Evolutionary conservation across 2,113 vertebrate genomes (phyloP).

Genomic region (Grantiella picta): DNA sequence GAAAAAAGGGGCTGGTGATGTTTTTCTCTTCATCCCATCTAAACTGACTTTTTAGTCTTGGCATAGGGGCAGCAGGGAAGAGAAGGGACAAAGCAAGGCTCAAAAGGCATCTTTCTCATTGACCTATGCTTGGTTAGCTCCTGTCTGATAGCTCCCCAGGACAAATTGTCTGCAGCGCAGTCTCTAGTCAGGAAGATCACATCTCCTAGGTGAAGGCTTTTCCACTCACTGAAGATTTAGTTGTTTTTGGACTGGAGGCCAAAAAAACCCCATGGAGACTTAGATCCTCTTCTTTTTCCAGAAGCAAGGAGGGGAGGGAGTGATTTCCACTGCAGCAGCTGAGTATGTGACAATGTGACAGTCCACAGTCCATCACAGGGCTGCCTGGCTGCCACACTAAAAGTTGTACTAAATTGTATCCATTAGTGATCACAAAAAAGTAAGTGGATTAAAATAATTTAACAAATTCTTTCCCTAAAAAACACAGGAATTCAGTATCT

Average conservation of each 20-base stretch:
- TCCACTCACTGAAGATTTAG: neutral
- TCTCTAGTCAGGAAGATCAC: neutral
- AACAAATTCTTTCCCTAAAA: neutral
- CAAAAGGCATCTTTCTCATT: neutral
- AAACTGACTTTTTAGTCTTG: neutral
- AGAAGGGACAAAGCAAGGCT: neutral
- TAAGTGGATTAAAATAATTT: neutral
- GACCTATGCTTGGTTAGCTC: fast-evolving
- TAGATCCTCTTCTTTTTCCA: neutral
- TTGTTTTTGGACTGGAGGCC: neutral
- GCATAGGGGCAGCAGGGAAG: neutral
- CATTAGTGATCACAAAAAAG: neutral
- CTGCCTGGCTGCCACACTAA: neutral
- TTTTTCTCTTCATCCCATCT: neutral
- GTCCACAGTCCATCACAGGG: neutral
- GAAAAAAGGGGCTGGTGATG: neutral
- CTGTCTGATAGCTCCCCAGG: neutral
- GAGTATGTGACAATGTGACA: fast-evolving
- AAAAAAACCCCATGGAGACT: neutral
- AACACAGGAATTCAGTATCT: neutral
- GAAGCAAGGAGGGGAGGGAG: neutral
- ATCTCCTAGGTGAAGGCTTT: neutral
- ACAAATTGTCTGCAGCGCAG: neutral
- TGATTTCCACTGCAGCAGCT: neutral
- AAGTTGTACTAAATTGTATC: neutral